Percentiles rank a stretch among this genome's conserved stretches.
Evolutionary conservation across 2,888 invertebrate genomes (phyloP).

Genomic region (Zhengitettix transpicula): DNA sequence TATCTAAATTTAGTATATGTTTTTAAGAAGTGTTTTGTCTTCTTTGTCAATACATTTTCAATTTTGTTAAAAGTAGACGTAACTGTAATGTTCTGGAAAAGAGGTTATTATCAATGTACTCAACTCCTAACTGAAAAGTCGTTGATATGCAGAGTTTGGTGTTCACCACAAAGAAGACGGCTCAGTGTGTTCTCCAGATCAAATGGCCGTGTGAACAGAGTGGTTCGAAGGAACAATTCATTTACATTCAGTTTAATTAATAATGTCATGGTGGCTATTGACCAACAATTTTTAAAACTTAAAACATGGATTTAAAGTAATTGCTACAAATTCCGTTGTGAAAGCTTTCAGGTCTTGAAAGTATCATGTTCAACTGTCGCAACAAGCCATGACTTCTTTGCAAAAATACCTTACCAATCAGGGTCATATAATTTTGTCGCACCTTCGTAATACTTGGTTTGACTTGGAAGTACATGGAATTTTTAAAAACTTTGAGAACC

Average conservation of each 20-base stretch:
- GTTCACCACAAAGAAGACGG: background rate
- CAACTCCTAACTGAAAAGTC: background rate
- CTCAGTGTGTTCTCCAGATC: background rate
- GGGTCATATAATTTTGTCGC: constrained; percentile 50
- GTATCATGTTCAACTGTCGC: constrained; percentile 14
- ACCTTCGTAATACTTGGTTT: constrained; percentile 17
- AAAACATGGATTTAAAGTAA: constrained; percentile 46
- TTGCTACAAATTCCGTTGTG: constrained; percentile 39
- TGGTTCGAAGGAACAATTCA: background rate
- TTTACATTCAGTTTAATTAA: background rate
- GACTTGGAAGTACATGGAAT: background rate
- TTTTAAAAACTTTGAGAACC: constrained; percentile 46
- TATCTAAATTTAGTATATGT: no score
- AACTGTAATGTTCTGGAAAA: background rate
- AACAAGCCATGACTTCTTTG: constrained; percentile 41
- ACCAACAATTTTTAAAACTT: constrained; percentile 24
- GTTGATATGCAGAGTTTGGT: background rate
- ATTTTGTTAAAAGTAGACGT: no score
- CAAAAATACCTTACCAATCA: constrained; percentile 48
- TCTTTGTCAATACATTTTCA: no score
- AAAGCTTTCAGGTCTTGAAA: constrained; percentile 34
- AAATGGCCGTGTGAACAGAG: background rate
- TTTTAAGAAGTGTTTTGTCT: no score
- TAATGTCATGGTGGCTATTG: background rate
- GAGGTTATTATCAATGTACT: background rate